Evolutionary conservation across 2,113 vertebrate genomes (phyloP), one percentile per base, ranked within the genome.

Genomic region (Vanacampus margaritifer): DNA sequence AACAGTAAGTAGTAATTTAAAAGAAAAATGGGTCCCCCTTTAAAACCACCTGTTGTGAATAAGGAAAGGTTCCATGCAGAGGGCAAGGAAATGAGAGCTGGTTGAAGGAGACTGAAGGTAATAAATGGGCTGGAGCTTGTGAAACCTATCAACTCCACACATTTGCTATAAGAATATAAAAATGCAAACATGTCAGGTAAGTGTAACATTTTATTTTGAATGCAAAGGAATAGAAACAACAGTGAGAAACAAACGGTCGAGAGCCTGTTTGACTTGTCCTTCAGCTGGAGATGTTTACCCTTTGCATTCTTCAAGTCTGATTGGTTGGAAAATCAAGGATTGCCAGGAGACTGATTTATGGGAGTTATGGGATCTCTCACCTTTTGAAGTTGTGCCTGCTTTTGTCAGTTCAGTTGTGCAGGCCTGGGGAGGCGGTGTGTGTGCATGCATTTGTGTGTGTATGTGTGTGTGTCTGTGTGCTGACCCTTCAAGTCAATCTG

Each of bases 201-300:
- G 48, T 3, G 21, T 11, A 23, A 23, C 10, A 13, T 13, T n/a
- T 36, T 9, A 23, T 35, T 58, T 58, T 60, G 21, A 23, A 43
- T 37, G 26, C 24, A n/a, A 54, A 68, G 69, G 32, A 45, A 61
- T 50, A 14, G 3, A 45, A 64, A 11, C 35, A 37, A 60, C 1
- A n/a, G 11, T 11, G 35, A 13, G 19, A 60, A 36, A 60, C 19
- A 36, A n/a, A 19, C 14, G 7, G 54, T 32, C 16, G 26, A 57
- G 14, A 57, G 11, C 21, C 16, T 35, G 14, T 58, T 58, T 58
- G 35, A 60, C 58, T 37, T 88, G 83, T 88, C 88, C 86, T 84
- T 90, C 87, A 88, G 87, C 83, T 89, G 87, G 77, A 84, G 80
- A 83, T 88, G 87, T 89, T 90, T 90, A 84, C 75, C 68, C 66